Conservation (phyloP, 2,888 invertebrate genomes). For the Ormyrus labotus region DNA sequence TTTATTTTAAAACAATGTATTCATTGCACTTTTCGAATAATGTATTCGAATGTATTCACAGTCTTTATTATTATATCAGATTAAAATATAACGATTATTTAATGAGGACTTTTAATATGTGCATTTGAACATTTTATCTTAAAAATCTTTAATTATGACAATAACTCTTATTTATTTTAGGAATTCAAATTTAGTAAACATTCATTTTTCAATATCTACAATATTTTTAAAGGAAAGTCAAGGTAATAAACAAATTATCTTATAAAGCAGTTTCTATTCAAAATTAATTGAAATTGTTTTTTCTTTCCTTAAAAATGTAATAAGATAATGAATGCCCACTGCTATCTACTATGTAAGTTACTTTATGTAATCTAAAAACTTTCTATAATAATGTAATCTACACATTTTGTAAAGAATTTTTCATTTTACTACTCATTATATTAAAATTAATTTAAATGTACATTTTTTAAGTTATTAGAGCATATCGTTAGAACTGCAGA, state of each 20-base stretch:
- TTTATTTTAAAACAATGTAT: conserved; percentile 45
- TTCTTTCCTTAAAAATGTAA: conserved; percentile 21
- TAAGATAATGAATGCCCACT: conserved; percentile 10
- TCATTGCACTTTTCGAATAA: conserved; percentile 40
- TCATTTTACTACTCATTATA: conserved; percentile 12
- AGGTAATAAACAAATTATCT: background rate
- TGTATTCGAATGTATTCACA: conserved; percentile 29
- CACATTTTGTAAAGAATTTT: conserved; percentile 46
- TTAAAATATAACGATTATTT: conserved; percentile 32
- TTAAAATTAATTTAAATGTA: conserved; percentile 36
- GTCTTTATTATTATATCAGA: conserved; percentile 5
- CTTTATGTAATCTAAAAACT: conserved; percentile 14
- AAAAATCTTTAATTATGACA: conserved; percentile 13
- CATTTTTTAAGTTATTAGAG: conserved; percentile 30
- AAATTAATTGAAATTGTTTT: conserved; percentile 1
- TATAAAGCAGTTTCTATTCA: background rate
- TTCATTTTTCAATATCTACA: conserved; percentile 30
- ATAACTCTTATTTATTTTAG: conserved; percentile 29
- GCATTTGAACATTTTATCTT: conserved; percentile 36
- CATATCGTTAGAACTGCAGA: conserved; percentile 31
- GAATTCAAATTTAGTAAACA: conserved; percentile 30
- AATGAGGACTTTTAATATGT: conserved; percentile 11
- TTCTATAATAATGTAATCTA: conserved; percentile 9
- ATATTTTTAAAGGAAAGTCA: conserved; percentile 34
- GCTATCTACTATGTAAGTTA: conserved; percentile 5